Percentiles rank a stretch among this genome's conserved stretches.
Evolutionary conservation across 2,113 vertebrate species (phyloP).

Genomic region (Meles meles): DNA sequence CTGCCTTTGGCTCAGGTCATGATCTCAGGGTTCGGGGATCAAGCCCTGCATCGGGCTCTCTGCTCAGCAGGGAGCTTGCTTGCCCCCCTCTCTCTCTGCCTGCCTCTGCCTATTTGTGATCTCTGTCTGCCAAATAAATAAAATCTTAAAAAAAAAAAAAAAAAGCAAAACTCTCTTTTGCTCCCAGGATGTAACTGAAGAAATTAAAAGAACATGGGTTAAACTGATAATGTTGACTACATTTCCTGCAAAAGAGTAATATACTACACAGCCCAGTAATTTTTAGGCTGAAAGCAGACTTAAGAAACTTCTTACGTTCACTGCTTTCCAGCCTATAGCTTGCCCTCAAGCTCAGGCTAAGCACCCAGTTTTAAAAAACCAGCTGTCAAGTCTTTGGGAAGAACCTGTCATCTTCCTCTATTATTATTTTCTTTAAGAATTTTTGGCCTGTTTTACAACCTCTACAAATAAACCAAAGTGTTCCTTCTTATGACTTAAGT

Average conservation of each 20-base stretch:
- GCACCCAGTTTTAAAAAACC: not conserved
- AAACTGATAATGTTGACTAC: not conserved
- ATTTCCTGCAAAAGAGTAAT: not conserved
- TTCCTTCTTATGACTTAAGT: not conserved
- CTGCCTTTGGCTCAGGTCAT: too few relatives aligned
- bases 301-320: not conserved
- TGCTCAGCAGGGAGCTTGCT: too few relatives aligned
- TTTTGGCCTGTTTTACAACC: constrained; percentile 8
- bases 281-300: not conserved
- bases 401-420: not conserved
- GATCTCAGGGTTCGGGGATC: too few relatives aligned
- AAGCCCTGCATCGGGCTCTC: too few relatives aligned
- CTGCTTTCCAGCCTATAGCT: not conserved
- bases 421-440: not conserved
- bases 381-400: not conserved
- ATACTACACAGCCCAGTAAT: not conserved
- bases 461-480: not conserved
- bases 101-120: too few relatives aligned
- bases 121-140: too few relatives aligned
- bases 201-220: not conserved
- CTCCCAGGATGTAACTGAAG: not conserved
- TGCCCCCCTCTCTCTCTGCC: too few relatives aligned
- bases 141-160: too few relatives aligned
- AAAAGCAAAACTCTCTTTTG: not conserved
- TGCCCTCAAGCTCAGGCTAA: not conserved